Base-by-base conservation (phyloP, 2,113 vertebrate genomes). In the Edolisoma coerulescens region DNA sequence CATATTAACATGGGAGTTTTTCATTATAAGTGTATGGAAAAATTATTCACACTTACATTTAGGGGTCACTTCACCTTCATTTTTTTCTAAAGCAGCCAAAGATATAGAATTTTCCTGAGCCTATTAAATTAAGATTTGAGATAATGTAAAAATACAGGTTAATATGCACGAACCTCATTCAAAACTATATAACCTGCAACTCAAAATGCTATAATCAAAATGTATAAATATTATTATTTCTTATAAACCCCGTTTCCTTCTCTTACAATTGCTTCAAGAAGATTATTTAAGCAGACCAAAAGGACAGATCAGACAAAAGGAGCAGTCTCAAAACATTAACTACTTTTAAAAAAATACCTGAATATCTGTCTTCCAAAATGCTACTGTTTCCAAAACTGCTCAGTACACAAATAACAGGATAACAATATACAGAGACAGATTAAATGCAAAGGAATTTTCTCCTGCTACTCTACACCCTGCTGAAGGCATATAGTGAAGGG, bases 71-170 rank as follows among this genome's bases (percentile, higher is more conserved):
- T 93, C 95, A 74, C 75, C 96, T 97, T 98, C 97, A 18, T 96
- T 98, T 95, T 97, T 98, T 95, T 98, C 98, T 94, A 99, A 97
- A 91, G 98, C 98, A 95, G 97, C 97, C 91, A 99, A 98, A 96
- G 96, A 98, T 9, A 98, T 84, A 39, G 98, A 91, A 41, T 98
- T 98, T 94, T 98, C 98, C 96, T 98, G 97, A 91, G 94, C 93
- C 98, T 99, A 91, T 57, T 68, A 90, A 96, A 92, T 57, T 33
- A 87, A 65, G 54, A 84, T 75, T 95, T 81, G 59, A 95, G 57
- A 95, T 53, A 87, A 85, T 74, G n/a, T 67, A 86, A 73, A 93
- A 92, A 47, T 56, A 57, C 68, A 96, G 68, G 81, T 89, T 76
- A 96, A 91, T 33, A 84, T 13, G 14, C 78, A 91, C 1, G 5